These are phyloP conservation scores for Lordiphosa collinella DNA, from an alignment of 1,140 invertebrate genomes.

Conservation along the genomic window DNA sequence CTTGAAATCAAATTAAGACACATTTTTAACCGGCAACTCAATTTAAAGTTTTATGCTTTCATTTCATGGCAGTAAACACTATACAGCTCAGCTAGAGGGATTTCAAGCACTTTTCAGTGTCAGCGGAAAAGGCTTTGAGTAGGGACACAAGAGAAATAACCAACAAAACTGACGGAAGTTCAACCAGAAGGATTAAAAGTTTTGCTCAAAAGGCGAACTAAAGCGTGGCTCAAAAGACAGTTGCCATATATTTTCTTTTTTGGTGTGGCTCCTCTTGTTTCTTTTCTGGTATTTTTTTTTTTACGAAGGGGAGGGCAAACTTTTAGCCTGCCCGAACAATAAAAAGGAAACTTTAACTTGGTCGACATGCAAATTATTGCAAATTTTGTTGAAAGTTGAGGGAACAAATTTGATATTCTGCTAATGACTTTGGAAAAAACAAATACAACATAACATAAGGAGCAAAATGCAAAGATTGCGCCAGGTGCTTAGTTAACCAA, in stretches of 20 bases:
- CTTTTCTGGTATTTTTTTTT: neutral
- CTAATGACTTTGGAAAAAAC: slow-evolving; percentile 10
- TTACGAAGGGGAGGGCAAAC: no score
- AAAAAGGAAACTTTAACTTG: slow-evolving; percentile 17
- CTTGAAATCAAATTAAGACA: no score
- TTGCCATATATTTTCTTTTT: slow-evolving; percentile 32
- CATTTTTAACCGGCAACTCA: slow-evolving; percentile 16
- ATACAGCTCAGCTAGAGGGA: slow-evolving; percentile 29
- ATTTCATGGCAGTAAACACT: slow-evolving; percentile 34
- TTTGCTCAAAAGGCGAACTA: slow-evolving; percentile 48
- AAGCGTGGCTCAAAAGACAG: slow-evolving; percentile 38
- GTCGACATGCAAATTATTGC: slow-evolving; percentile 29
- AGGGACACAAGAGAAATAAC: neutral
- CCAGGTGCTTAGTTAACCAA: slow-evolving; percentile 20
- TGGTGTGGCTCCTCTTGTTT: neutral
- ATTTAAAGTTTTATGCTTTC: slow-evolving; percentile 24
- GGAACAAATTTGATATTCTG: slow-evolving; percentile 26
- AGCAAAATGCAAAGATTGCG: neutral
- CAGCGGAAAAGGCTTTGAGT: slow-evolving; percentile 41
- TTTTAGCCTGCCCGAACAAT: no score
- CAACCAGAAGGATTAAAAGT: slow-evolving; percentile 63
- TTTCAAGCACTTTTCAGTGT: slow-evolving; percentile 59
- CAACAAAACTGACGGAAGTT: slow-evolving; percentile 43
- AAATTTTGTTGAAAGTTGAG: slow-evolving; percentile 4
- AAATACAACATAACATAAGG: neutral